Conservation (phyloP, 2,797 vertebrate species). For the Ibycter americanus region DNA sequence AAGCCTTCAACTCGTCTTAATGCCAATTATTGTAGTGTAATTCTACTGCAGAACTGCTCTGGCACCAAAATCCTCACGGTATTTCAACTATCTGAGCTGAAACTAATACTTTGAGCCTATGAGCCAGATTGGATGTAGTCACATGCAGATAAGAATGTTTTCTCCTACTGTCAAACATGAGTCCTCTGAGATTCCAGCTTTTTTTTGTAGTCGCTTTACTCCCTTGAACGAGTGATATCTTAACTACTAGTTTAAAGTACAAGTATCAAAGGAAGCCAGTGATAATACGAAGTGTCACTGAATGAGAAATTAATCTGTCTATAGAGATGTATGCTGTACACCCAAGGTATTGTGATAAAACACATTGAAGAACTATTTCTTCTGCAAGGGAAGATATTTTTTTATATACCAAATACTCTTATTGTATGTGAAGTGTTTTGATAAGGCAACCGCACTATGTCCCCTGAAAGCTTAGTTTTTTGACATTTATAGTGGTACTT, state of each 20-base stretch:
- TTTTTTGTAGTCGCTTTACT: conserved; percentile 17
- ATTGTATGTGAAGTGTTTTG: conserved; percentile 40
- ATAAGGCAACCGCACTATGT: conserved; percentile 9
- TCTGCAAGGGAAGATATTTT: not conserved
- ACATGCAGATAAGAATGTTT: not conserved
- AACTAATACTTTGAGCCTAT: not conserved
- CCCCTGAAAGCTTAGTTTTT: conserved; percentile 23
- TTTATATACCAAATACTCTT: not conserved
- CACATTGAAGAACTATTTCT: conserved; percentile 5
- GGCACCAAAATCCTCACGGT: not conserved
- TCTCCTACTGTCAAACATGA: not conserved
- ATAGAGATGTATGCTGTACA: not conserved
- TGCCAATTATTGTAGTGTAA: not conserved
- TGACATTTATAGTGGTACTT: not conserved
- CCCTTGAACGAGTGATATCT: conserved; percentile 15
- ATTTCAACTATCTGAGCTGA: not conserved
- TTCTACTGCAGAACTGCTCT: not conserved
- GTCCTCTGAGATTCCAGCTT: not conserved
- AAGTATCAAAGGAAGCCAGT: conserved; percentile 32
- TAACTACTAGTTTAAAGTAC: conserved; percentile 36
- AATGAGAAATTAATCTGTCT: conserved; percentile 53
- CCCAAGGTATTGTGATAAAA: conserved; percentile 27
- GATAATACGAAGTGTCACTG: conserved; percentile 1
- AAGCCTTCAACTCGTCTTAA: not conserved
- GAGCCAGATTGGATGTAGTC: not conserved